Evolutionary conservation across 2,888 invertebrate genomes (phyloP), one percentile per base, ranked within the genome.

Genomic region (Drosophila kanekoi): DNA sequence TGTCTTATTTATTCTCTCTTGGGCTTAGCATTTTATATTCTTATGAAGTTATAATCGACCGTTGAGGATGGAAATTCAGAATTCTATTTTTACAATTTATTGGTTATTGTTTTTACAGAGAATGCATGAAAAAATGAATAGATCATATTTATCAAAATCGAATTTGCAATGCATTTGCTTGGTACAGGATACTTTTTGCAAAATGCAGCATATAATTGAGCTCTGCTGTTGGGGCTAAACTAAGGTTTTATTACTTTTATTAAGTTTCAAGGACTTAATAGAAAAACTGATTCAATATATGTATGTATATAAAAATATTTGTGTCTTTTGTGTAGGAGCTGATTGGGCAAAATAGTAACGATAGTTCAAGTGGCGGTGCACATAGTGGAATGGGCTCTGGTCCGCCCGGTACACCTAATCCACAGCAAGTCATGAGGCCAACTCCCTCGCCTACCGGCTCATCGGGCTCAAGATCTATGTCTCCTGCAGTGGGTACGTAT

Each of bases 401-500:
- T 82, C 91, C 92, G 41, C 92, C 92, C 33, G 92, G 92, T 58
- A 92, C 95, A 81, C 95, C 95, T 84, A 95, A 95, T 93, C 95
- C 95, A 79, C 95, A 95, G 93, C 95, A 95, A 93, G 95, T 95
- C 92, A 95, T 97, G 96, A 96, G 97, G 93, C 97, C 97, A 85
- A 97, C 97, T 92, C 97, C 97, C 89, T 97, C 97, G 91, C 97
- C 97, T 90, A 97, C 97, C 91, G 97, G 97, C 93, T 97, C 97
- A 90, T 96, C 96, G 91, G 97, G 97, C 93, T 98, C 98, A 90
- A 96, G 98, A 94, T 98, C 98, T 93, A 98, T 98, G 97, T 98
- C 98, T 93, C 98, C 98, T 91, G 98, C 98, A 94, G 97, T 98
- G 93, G 97, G 97, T 97, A 92, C 94, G 97, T 95, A 64, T n/a